A percentile compares a stretch with the other conserved stretches of the same genome.
Evolutionary conservation across 2,113 vertebrate genomes (phyloP).

Genomic region (Cyphomyrus discorhynchus): DNA sequence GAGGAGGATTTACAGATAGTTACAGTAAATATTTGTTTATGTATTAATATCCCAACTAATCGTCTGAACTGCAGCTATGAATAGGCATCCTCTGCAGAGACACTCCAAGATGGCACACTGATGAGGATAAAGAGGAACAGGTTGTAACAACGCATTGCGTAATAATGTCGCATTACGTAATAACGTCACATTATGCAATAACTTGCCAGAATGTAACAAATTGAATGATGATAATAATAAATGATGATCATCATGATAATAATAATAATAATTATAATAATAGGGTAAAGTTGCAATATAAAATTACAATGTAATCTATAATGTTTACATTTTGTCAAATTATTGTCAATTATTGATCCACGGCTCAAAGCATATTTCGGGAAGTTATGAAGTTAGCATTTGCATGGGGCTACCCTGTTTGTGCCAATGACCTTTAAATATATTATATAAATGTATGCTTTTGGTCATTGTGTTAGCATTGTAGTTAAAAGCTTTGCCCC

Average conservation of each 20-base stretch:
- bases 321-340: background rate
- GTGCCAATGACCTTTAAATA: conserved; percentile 6
- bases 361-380: conserved; percentile 15
- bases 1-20: conserved; percentile 16
- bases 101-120: conserved; percentile 9
- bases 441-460: background rate
- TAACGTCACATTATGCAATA: background rate
- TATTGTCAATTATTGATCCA: background rate
- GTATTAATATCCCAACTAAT: conserved; percentile 19
- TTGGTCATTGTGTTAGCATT: background rate
- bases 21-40: conserved; percentile 4
- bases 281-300: background rate
- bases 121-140: conserved; percentile 22
- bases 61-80: conserved; percentile 24
- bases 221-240: background rate
- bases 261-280: background rate
- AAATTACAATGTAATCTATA: background rate
- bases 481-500: background rate
- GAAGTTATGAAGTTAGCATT: conserved; percentile 22
- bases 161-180: background rate
- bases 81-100: conserved; percentile 20
- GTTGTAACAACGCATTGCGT: background rate
- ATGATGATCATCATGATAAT: background rate
- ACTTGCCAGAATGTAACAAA: background rate
- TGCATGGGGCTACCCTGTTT: conserved; percentile 23